A percentile compares a stretch with the other conserved stretches of the same genome.
phyloP scores from a whole-genome alignment of 2,888 invertebrate species.

The Chelonus formosanus region DNA sequence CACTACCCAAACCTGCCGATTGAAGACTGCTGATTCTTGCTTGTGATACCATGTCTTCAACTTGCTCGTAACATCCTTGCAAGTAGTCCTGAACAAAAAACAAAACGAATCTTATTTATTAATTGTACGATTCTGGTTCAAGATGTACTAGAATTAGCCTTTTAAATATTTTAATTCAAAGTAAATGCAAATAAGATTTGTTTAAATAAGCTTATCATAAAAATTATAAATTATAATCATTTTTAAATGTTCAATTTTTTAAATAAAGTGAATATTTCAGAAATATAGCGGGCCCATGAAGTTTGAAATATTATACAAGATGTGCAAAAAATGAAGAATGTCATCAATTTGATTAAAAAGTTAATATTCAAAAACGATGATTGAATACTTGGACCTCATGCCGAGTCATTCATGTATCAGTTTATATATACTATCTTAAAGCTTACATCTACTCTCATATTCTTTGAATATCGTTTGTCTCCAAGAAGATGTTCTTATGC shows the following conservation, averaged over 20 bases:
- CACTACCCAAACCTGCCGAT: conserved; percentile 61
- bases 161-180: too few species aligned
- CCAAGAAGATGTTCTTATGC: conserved; percentile 39
- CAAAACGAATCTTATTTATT: conserved; percentile 38
- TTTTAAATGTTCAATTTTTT: too few species aligned
- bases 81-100: conserved; percentile 76
- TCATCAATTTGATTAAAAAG: too few species aligned
- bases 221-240: too few species aligned
- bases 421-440: neutral
- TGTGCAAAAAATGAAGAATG: too few species aligned
- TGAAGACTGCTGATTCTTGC: conserved; percentile 59
- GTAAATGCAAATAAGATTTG: too few species aligned
- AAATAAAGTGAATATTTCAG: too few species aligned
- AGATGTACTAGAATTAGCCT: too few species aligned
- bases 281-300: neutral
- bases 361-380: too few species aligned
- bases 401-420: neutral
- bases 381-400: too few species aligned
- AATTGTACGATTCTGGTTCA: neutral
- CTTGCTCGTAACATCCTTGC: conserved; percentile 79
- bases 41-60: conserved; percentile 79
- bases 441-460: conserved; percentile 29
- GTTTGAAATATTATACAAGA: too few species aligned
- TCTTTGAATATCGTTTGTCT: conserved; percentile 32
- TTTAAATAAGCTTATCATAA: too few species aligned